These are phyloP conservation scores for Mareca strepera DNA, from an alignment of 2,797 vertebrate species.

Conservation along the genomic window DNA sequence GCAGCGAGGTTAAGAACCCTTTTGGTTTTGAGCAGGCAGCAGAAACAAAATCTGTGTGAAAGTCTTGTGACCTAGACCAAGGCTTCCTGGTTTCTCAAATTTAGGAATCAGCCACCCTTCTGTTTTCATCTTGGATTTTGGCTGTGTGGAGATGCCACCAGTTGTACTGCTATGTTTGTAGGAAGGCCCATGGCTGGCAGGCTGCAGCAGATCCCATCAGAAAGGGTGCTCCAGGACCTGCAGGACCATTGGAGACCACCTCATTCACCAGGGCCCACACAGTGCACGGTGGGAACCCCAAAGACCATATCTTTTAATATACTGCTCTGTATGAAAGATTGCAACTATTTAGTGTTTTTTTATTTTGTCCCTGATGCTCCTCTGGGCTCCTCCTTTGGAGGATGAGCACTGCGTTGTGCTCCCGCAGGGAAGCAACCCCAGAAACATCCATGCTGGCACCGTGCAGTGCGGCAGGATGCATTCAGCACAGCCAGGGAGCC, in stretches of 20 bases:
- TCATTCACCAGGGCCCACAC: not conserved
- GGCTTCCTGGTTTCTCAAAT: no score
- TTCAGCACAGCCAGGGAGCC: not conserved
- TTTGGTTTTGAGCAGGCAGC: not conserved
- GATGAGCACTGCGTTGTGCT: not conserved
- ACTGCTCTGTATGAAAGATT: not conserved
- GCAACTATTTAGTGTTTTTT: not conserved
- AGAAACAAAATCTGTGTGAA: not conserved
- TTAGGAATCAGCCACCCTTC: not conserved
- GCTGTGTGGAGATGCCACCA: not conserved
- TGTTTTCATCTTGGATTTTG: not conserved
- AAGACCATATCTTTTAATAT: not conserved
- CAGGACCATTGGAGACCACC: not conserved
- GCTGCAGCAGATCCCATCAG: not conserved
- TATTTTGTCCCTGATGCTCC: not conserved
- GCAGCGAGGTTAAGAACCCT: not conserved
- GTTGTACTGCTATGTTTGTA: rapidly evolving
- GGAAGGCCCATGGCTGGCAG: not conserved
- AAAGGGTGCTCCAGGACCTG: not conserved
- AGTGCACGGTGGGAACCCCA: not conserved
- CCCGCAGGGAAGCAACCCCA: rapidly evolving
- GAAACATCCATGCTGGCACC: not conserved
- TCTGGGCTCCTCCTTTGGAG: not conserved
- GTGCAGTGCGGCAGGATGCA: rapidly evolving
- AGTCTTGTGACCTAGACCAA: rapidly evolving